Conservation (phyloP, 2,888 invertebrate species). For the Drosophila neotestacea region DNA sequence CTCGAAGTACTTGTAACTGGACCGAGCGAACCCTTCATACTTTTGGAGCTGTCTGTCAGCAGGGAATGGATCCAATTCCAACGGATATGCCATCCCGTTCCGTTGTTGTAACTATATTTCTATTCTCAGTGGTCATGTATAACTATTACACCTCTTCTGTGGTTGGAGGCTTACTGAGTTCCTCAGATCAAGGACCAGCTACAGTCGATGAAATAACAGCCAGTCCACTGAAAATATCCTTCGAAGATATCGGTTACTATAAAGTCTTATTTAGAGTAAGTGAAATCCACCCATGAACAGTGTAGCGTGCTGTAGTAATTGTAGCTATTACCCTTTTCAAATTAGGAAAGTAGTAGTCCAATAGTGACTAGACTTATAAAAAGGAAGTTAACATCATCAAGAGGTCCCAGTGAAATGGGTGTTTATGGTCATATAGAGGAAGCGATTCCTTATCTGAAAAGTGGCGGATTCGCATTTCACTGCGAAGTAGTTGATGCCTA, state of each 20-base stretch:
- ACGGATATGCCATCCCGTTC: conserved; percentile 70
- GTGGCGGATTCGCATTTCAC: conserved; percentile 86
- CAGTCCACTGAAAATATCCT: conserved; percentile 81
- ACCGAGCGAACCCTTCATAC: conserved; percentile 62
- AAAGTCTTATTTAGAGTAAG: conserved; percentile 82
- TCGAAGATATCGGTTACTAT: conserved; percentile 84
- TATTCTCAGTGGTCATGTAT: conserved; percentile 82
- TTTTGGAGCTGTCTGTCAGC: conserved; percentile 82
- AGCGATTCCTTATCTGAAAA: conserved; percentile 85
- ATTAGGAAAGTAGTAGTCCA: conserved; percentile 74
- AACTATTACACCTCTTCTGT: conserved; percentile 85
- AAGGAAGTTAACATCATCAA: conserved; percentile 70
- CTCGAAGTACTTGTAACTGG: conserved; percentile 32
- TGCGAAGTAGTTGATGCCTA: conserved; percentile 86
- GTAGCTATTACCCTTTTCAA: background rate
- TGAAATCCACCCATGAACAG: background rate
- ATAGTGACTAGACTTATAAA: conserved; percentile 67
- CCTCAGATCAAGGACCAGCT: conserved; percentile 79
- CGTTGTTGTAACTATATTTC: conserved; percentile 73
- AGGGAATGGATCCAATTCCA: conserved; percentile 81
- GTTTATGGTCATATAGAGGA: conserved; percentile 76
- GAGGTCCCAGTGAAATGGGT: conserved; percentile 67
- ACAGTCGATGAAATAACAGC: conserved; percentile 78
- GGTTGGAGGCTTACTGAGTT: conserved; percentile 83
- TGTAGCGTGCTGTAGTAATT: too few relatives aligned